Conservation (phyloP, 2,888 invertebrate species). For the Entomobrya proxima region DNA sequence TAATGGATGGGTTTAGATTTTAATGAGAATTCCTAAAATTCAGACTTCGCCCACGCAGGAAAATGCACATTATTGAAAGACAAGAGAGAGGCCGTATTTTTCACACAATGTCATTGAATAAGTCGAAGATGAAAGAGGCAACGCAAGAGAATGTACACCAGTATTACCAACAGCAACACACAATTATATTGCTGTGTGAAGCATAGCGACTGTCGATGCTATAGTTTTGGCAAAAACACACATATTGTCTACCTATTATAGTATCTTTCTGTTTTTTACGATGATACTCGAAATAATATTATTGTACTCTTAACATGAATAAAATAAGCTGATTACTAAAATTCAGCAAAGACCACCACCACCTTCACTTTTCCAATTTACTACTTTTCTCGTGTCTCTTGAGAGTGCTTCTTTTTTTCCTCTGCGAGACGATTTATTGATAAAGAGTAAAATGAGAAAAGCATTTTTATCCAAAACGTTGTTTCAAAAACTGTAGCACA, state of each 20-base stretch:
- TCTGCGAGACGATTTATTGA: conserved; percentile 18
- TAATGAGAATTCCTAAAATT: conserved; percentile 47
- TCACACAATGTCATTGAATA: conserved; percentile 29
- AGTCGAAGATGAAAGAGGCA: not conserved
- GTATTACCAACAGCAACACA: too few species aligned
- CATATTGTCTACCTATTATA: not conserved
- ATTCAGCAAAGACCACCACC: not conserved
- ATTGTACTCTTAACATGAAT: not conserved
- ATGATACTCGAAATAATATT: not conserved
- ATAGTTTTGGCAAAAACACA: conserved; percentile 34
- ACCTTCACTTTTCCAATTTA: conserved; percentile 34
- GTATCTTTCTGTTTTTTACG: not conserved
- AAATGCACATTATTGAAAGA: not conserved
- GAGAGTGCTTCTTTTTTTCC: not conserved
- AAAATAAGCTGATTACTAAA: not conserved
- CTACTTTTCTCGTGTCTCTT: not conserved
- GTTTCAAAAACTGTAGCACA: not conserved
- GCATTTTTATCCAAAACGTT: not conserved
- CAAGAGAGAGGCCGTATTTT: not conserved
- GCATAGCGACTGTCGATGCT: too few species aligned
- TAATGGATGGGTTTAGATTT: conserved; percentile 40
- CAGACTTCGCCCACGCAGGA: conserved; percentile 45
- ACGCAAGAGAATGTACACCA: not conserved
- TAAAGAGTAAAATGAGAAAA: not conserved
- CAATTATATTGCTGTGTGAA: too few species aligned